Conservation (phyloP, 2,888 invertebrate genomes). For the Noctua pronuba region DNA sequence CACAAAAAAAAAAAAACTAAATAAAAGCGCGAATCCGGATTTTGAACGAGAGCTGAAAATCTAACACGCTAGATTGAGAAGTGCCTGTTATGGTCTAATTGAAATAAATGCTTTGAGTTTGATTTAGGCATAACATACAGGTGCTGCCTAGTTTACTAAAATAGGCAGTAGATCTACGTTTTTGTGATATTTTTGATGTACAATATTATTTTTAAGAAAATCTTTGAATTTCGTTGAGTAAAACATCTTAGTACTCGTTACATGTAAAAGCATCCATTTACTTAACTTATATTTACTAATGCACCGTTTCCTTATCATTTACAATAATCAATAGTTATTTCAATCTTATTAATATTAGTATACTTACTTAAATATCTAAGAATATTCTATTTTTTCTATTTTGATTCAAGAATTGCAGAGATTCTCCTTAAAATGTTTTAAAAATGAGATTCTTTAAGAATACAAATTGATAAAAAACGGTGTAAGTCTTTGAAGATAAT, state of each 20-base stretch:
- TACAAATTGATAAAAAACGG: background rate
- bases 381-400: background rate
- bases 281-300: background rate
- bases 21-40: too few relatives aligned
- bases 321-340: background rate
- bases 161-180: too few relatives aligned
- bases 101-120: too few relatives aligned
- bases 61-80: too few relatives aligned
- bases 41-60: too few relatives aligned
- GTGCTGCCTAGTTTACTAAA: too few relatives aligned
- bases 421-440: background rate
- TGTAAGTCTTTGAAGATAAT: too few relatives aligned
- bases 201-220: background rate
- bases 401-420: slow-evolving; percentile 4
- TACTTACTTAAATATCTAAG: background rate
- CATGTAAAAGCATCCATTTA: background rate
- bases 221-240: background rate
- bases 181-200: too few relatives aligned
- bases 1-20: too few relatives aligned
- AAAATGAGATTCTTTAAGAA: background rate
- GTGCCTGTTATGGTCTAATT: too few relatives aligned
- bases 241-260: background rate
- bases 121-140: too few relatives aligned
- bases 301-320: background rate
- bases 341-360: slow-evolving; percentile 3